Percentiles rank a stretch among this genome's conserved stretches.
These are phyloP conservation scores for Pantherophis alleghaniensis DNA, from an alignment of 2,797 vertebrate genomes.

Conservation along the genomic window DNA sequence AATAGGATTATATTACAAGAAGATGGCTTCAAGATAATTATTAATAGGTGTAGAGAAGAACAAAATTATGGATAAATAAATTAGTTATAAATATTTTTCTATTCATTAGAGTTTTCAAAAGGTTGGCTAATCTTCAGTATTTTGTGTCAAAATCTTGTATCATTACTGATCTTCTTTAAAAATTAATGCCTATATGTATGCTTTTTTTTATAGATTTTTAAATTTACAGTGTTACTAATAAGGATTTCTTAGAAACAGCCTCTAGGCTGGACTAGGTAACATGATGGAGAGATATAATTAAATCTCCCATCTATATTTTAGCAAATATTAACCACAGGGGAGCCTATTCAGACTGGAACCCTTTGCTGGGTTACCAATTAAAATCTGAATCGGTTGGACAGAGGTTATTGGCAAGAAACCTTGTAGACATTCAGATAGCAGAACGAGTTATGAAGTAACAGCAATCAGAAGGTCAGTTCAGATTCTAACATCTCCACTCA, in stretches of 20 bases:
- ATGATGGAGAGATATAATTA: background rate
- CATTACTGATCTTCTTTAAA: background rate
- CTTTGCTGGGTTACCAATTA: background rate
- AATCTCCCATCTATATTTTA: background rate
- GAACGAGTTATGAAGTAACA: background rate
- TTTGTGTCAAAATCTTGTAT: background rate
- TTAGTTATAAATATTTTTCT: background rate
- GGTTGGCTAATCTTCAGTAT: background rate
- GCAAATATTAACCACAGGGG: background rate
- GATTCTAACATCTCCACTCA: background rate
- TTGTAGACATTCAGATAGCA: background rate
- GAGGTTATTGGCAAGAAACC: background rate
- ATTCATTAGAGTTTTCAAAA: slow-evolving; percentile 5
- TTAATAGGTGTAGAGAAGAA: background rate
- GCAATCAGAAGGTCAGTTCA: background rate
- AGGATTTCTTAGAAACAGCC: background rate
- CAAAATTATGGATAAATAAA: slow-evolving; percentile 2
- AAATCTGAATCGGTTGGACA: background rate
- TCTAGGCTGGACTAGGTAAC: background rate
- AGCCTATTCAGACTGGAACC: background rate
- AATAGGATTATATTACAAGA: slow-evolving; percentile 12
- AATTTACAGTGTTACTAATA: background rate
- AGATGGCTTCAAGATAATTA: background rate
- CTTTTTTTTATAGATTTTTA: background rate
- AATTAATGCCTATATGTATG: background rate